A percentile compares a stretch with the other conserved stretches of the same genome.
Evolutionary conservation across 2,888 invertebrate genomes (phyloP).

Genomic region (Eremobia ochroleuca): DNA sequence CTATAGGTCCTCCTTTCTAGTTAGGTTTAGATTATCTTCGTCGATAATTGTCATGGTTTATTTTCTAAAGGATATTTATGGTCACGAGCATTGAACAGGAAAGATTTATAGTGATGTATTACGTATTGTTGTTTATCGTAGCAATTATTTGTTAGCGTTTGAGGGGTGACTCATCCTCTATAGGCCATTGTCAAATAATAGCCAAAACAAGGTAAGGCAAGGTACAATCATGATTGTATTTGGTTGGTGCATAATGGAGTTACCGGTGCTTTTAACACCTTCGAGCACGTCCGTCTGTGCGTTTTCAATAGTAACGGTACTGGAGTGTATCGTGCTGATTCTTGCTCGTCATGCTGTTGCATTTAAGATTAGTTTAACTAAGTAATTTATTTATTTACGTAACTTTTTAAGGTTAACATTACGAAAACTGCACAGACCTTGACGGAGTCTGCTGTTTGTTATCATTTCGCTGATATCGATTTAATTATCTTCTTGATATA

Average conservation of each 20-base stretch:
- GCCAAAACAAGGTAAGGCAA: constrained; percentile 25
- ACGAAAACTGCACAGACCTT: constrained; percentile 32
- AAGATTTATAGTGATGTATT: constrained; percentile 44
- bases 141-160: constrained; percentile 31
- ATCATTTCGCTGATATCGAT: constrained; percentile 37
- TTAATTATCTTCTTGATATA: constrained; percentile 45
- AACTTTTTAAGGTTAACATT: constrained; percentile 13
- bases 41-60: constrained; percentile 54
- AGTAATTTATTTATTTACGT: constrained; percentile 4
- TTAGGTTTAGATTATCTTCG: constrained; percentile 59
- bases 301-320: constrained; percentile 46
- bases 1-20: constrained; percentile 64
- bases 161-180: constrained; percentile 14
- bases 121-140: constrained; percentile 43
- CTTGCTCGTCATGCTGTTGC: constrained; percentile 30
- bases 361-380: constrained; percentile 15
- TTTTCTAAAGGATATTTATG: constrained; percentile 60
- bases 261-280: constrained; percentile 26
- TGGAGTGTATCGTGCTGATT: constrained; percentile 23
- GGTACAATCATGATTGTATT: constrained; percentile 11
- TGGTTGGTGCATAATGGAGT: constrained; percentile 13
- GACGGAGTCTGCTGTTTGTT: constrained; percentile 20
- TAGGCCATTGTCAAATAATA: constrained; percentile 15
- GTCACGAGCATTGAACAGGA: constrained; percentile 35
- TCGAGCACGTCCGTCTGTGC: constrained; percentile 27